Evolutionary conservation across 2,113 vertebrate genomes (phyloP), one percentile per base, ranked within the genome.

Genomic region (Promerops cafer): DNA sequence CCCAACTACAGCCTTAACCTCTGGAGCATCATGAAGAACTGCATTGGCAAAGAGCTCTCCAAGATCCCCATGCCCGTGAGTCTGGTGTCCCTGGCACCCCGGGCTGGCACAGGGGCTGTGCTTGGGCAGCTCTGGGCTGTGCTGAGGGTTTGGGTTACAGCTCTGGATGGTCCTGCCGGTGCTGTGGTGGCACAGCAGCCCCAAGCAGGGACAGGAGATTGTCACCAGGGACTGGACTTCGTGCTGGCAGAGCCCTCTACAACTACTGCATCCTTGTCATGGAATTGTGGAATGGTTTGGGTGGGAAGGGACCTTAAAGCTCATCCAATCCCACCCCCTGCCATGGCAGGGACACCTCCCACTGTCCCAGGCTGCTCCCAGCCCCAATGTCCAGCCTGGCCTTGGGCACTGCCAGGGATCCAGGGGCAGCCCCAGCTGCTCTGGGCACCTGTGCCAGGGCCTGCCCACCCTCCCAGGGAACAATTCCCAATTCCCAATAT

Each of bases 21-120:
- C 94, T 99, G 99, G 99, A 99, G 99, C 97, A 99, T 99, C 97
- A 99, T 99, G 99, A 99, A 99, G 96, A 99, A 99, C 97, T 99
- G 99, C 97, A 99, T 99, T 0, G 99, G 99, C 96, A 99, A 99
- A 95, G 99, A 99, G 94, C 98, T 99, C 52, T 99, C 99, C 94
- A 99, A 99, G 97, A 99, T 99, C 90, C 99, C 99, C 66, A 99
- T 99, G 99, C 99, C 99, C 11, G 99, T 99, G 91, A 83, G 98
- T 85, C 52, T 18, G 13, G 1, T 4, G 60, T 9, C 30, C 40
- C 37, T 16, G 44, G 45, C 1, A 2, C 24, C 44, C 1, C 2
- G 13, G 68, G 33, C 57, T 4, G 6, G 30, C 27, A 3, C 17
- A 12, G n/a, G 33, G 59, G 24, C 2, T 8, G 14, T 1, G 1